Evolutionary conservation across 2,113 vertebrate genomes (phyloP), one percentile per base, ranked within the genome.

Genomic region (Hippocampus comes): DNA sequence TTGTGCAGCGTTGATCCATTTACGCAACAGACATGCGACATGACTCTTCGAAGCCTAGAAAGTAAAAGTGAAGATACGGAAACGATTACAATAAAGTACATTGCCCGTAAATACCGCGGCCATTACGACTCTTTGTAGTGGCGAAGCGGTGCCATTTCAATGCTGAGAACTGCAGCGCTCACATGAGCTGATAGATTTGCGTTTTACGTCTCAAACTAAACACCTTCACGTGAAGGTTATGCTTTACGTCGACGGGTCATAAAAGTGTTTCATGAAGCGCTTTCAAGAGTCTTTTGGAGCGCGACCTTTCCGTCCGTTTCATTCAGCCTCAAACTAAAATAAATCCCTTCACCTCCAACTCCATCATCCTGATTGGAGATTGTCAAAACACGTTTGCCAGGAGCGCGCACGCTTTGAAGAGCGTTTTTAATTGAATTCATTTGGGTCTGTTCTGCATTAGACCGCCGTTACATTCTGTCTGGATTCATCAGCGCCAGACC

Each of bases 401-500:
- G 63, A 71, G 73, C 34, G 12, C 69, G 65, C 38, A 73, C 14
- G 17, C 27, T 34, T 61, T 61, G 59, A n/a, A 75, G 38, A 72
- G 56, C 41, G 5, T 15, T n/a, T 68, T 43, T 75, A 76, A 60
- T 65, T 70, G 11, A 46, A 78, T 77, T 71, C 38, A 46, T 78
- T 80, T 27, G 30, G 48, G 53, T 66, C 38, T 66, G 69, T 59
- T 73, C 63, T 72, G 57, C 21, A 59, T 75, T 72, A 78, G 78
- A 72, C 23, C 34, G 70, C 38, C 48, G 61, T 67, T 42, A 56
- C 63, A 74, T 60, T 65, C 51, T 38, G 70, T 77, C 61, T 75
- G 55, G 15, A 57, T 73, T 60, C 72, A 82, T 82, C 79, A 70
- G 74, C 61, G 68, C 53, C 75, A 61, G 48, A 11, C 69, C 72